Base-by-base conservation (phyloP, 2,797 vertebrate species). In the Argyrosomus regius region DNA sequence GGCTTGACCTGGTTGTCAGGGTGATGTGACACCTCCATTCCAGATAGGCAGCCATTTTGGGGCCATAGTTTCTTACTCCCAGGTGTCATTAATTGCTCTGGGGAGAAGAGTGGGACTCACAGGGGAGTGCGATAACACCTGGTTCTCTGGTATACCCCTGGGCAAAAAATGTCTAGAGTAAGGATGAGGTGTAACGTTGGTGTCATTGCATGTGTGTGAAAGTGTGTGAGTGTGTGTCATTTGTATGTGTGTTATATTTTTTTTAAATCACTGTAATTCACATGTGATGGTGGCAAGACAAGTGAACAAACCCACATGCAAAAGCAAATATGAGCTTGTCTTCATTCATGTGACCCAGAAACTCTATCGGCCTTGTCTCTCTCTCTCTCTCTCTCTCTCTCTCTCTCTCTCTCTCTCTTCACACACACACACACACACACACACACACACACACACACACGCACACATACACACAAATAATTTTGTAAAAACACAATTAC, bases 1-100 rank as follows among this genome's bases (percentile, higher is more conserved):
- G 82, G 73, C 87, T 84, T 90, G 94, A 93, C 94, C 93, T 83
- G 89, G 89, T 91, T 95, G 93, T 95, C 94, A 94, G 90, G 89
- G 89, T 88, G 92, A 92, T 87, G 86, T 89, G 91, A 88, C 90
- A 90, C 91, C 92, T 91, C 82, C 78, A 82, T 91, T 83, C 66
- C 41, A 74, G 76, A 90, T 74, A 77, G 84, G 83, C 83, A 82
- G 91, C 85, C 90, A 92, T 92, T 92, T 92, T 92, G 77, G 75
- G 82, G 78, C 86, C 88, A 89, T 81, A 80, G 77, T 91, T 89
- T 91, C 80, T 84, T 82, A 89, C 89, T 92, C 71, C 58, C 64
- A 53, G 13, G 78, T 91, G 91, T 89, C 90, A 89, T 92, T 93
- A 94, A 94, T 93, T 93, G 94, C 92, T 92, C 87, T 45, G 67